Evolutionary conservation across 2,888 invertebrate species (phyloP).

Genomic region (Synergus itoensis): DNA sequence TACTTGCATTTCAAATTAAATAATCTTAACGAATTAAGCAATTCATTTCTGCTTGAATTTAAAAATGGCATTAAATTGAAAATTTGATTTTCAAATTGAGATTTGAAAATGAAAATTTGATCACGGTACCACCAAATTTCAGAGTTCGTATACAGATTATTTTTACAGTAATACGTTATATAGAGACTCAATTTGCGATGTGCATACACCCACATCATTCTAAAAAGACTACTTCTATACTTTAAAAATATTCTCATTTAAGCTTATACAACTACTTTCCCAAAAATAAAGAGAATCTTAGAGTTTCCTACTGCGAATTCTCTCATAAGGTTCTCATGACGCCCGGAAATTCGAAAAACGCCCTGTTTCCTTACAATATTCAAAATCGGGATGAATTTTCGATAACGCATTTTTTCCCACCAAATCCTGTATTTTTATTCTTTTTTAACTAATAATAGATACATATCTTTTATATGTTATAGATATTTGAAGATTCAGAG

Average conservation of each 20-base stretch:
- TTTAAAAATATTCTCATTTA: neutral
- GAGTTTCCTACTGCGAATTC: slow-evolving; percentile 69
- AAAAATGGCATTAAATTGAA: no score
- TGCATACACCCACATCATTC: neutral
- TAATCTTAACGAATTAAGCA: no score
- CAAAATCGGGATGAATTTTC: slow-evolving; percentile 20
- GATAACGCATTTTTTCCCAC: neutral
- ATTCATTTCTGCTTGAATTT: no score
- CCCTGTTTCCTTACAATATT: slow-evolving; percentile 36
- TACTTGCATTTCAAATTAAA: no score
- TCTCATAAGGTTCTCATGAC: slow-evolving; percentile 62
- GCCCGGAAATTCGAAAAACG: slow-evolving; percentile 61
- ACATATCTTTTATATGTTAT: slow-evolving; percentile 11
- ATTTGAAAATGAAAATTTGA: neutral
- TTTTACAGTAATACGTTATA: neutral
- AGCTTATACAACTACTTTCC: neutral
- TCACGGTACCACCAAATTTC: neutral
- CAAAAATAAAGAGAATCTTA: slow-evolving; percentile 27
- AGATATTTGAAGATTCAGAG: neutral
- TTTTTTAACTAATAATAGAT: neutral
- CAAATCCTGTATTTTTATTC: neutral
- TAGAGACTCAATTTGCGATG: neutral
- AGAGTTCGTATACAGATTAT: slow-evolving; percentile 4
- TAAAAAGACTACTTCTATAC: neutral
- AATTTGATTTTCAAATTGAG: no score